phyloP scores from a whole-genome alignment of 2,797 vertebrate genomes.

The Mormyrus proboscirostris region DNA sequence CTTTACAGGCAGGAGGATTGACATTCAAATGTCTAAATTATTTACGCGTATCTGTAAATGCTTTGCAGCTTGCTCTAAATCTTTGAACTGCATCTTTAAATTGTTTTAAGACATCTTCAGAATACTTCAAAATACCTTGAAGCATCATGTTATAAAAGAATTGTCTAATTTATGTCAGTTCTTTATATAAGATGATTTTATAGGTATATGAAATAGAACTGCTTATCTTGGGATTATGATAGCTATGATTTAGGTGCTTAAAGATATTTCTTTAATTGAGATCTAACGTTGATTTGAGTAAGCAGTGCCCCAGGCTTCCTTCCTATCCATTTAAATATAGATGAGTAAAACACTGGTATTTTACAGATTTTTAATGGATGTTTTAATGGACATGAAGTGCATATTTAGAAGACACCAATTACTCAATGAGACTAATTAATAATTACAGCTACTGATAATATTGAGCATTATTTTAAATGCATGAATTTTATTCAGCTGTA shows the following conservation, averaged over 20 bases:
- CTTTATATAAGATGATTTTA: neutral
- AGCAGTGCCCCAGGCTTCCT: neutral
- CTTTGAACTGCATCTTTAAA: slow-evolving; percentile 4
- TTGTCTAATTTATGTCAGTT: neutral
- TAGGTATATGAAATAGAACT: neutral
- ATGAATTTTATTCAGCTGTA: neutral
- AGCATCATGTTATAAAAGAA: slow-evolving; percentile 4
- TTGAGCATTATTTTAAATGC: neutral
- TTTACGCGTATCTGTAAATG: neutral
- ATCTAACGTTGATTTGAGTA: neutral
- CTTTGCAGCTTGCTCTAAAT: neutral
- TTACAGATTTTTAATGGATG: neutral
- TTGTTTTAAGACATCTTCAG: neutral
- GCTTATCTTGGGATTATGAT: neutral
- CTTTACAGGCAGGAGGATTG: neutral
- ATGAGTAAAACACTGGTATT: neutral
- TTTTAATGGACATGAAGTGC: neutral
- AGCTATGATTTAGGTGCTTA: neutral
- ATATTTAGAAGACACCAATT: neutral
- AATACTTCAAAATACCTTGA: neutral
- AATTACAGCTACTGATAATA: neutral
- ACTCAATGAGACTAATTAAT: neutral
- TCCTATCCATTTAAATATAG: slow-evolving; percentile 2
- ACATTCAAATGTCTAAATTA: slow-evolving; percentile 5
- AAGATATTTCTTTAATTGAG: neutral